phyloP scores from a whole-genome alignment of 2,113 vertebrate genomes.

The Irena cyanogastra region DNA sequence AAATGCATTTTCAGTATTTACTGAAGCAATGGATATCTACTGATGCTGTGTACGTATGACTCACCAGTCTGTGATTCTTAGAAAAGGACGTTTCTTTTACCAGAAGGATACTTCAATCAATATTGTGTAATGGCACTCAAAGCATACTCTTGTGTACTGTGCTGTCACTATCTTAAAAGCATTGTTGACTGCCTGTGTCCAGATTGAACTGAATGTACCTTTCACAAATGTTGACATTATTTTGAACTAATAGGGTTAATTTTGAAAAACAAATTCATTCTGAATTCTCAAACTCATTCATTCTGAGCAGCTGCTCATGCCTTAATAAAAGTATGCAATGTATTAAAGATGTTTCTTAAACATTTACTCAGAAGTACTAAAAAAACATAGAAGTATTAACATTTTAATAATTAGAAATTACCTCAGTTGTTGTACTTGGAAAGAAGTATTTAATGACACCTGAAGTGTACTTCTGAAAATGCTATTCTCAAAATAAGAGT shows the following conservation, averaged over 20 bases:
- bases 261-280: background rate
- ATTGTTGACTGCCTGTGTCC: constrained; percentile 18
- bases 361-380: background rate
- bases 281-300: background rate
- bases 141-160: constrained; percentile 23
- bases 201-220: background rate
- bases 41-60: constrained; percentile 67
- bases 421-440: background rate
- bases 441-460: background rate
- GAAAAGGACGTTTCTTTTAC: constrained; percentile 63
- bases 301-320: background rate
- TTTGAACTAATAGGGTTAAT: background rate
- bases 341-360: constrained; percentile 63
- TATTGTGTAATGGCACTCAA: constrained; percentile 44
- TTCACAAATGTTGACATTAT: background rate
- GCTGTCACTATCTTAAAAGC: constrained; percentile 15
- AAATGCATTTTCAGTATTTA: constrained; percentile 69
- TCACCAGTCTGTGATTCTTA: constrained; percentile 51
- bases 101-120: constrained; percentile 67
- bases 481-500: background rate
- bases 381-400: background rate
- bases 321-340: constrained; percentile 55
- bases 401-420: background rate
- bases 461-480: background rate
- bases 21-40: constrained; percentile 70